Evolutionary conservation across 2,797 vertebrate genomes (phyloP), one percentile per base, ranked within the genome.

Genomic region (Enteromius paludinosus): DNA sequence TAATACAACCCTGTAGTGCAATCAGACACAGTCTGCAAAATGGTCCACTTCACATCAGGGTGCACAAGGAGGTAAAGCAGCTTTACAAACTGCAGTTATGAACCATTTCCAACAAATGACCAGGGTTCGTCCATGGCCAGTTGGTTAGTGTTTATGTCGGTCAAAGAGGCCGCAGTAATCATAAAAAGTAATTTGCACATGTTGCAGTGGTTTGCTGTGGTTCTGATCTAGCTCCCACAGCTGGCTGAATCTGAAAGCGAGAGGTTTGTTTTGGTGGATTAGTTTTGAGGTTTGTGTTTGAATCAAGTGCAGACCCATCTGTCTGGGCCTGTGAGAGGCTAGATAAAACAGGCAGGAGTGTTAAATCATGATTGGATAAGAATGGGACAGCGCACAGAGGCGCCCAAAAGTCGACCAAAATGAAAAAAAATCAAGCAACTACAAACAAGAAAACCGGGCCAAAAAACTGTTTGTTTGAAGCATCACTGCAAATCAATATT

Each of bases 251-350:
- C 80, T 79, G 71, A 79, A 86, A 66, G 84, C 0, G 17, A 76
- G 70, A 90, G 1, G 79, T 85, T 83, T 78, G 76, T 90, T 90
- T 89, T 77, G 85, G 5, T 73, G 86, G 17, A 72, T 89, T 89
- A 30, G 14, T 49, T 82, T 86, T 89, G 81, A 89, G 88, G 89
- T 68, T 14, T 12, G 84, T 90, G 61, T 10, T 71, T 90, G 87
- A 90, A 43, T 83, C 72, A 86, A 86, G 38, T 71, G 17, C 71
- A 72, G 33, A 54, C 38, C 0, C 83, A 75, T 77, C 81, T 84
- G 66, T 88, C 20, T 86, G 43, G n/a, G 83, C 52, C 75, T 87
- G 54, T 86, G 79, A 89, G 35, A 3, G 75, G 33, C 4, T 35
- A 87, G 85, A 85, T 89, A 90, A 88, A 20, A 45, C 82, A 43